Base-by-base conservation (phyloP, 2,113 vertebrate species). In the Ophthalmolycus amberensis region DNA sequence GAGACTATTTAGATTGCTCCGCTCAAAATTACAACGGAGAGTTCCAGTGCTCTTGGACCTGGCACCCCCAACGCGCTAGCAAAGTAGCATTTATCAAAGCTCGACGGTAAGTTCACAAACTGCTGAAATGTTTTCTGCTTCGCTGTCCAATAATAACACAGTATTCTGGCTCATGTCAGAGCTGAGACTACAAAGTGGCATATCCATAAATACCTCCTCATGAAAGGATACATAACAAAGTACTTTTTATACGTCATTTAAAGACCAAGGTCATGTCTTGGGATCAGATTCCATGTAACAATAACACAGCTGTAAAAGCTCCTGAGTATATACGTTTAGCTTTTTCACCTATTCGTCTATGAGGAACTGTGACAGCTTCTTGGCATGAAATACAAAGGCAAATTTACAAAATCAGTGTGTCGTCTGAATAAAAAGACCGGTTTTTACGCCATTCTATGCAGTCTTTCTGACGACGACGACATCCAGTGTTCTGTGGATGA, bases 41-140 rank as follows among this genome's bases (percentile, higher is more conserved):
- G 66, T 92, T 94, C 70, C 40, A 6, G 42, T 94, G 93, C 84
- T 92, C 88, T 5, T 94, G 93, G 93, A 87, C 77, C 14, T 92
- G 90, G 89, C 25, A 89, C 76, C 75, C 16, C 12, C 56, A 1
- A 4, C 89, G 91, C 0, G 40, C 58, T 38, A 85, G 91, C 56
- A 86, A 58, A 72, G 89, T 93, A 3, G 86, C 81, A 3, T 85
- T 92, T 22, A 65, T 94, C 84, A 89, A 44, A 66, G 90, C 60
- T 71, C 50, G 9, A 37, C 89, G 91, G 93, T 94, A 88, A 84
- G 87, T 15, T 70, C 50, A 9, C 58, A 29, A 25, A 83, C 76
- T 29, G 15, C 70, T 12, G 46, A 71, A 25, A 75, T 46, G 0
- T 83, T 65, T 72, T 67, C 7, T 29, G 32, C 73, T 52, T 64